Percentiles rank a stretch among this genome's conserved stretches.
These are phyloP conservation scores for Pangasius macronema DNA, from an alignment of 2,797 vertebrate species.

Conservation along the genomic window DNA sequence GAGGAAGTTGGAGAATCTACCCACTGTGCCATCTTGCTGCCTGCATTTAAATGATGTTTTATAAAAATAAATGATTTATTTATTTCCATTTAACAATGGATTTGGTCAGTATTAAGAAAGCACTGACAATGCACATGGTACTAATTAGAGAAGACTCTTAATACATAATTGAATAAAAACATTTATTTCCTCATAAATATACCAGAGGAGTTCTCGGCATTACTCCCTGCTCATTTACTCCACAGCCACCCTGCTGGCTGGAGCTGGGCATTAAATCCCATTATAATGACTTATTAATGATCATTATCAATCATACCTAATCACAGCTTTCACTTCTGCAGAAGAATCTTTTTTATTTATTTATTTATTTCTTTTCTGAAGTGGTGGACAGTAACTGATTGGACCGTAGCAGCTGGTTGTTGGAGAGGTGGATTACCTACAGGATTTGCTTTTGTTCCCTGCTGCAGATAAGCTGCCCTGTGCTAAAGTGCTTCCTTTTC, in stretches of 20 bases:
- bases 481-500: constrained; percentile 64
- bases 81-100: background rate
- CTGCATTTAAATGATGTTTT: background rate
- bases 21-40: background rate
- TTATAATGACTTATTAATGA: constrained; percentile 47
- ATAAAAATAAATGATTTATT: background rate
- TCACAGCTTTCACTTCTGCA: constrained; percentile 18
- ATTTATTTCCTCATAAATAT: constrained; percentile 23
- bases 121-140: background rate
- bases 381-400: constrained; percentile 30
- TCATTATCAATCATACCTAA: constrained; percentile 46
- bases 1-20: background rate
- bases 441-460: constrained; percentile 52
- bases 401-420: constrained; percentile 33
- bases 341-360: constrained; percentile 22
- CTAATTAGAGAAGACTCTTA: background rate
- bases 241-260: constrained; percentile 31
- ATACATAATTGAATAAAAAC: constrained; percentile 19
- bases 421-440: constrained; percentile 54
- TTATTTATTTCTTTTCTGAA: background rate
- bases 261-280: constrained; percentile 29
- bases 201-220: background rate
- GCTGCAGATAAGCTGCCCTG: constrained; percentile 55
- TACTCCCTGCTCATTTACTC: constrained; percentile 35
- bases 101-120: background rate